Percentiles rank a stretch among this genome's conserved stretches.
Evolutionary conservation across 2,113 vertebrate genomes (phyloP).

Genomic region (Podiceps cristatus): DNA sequence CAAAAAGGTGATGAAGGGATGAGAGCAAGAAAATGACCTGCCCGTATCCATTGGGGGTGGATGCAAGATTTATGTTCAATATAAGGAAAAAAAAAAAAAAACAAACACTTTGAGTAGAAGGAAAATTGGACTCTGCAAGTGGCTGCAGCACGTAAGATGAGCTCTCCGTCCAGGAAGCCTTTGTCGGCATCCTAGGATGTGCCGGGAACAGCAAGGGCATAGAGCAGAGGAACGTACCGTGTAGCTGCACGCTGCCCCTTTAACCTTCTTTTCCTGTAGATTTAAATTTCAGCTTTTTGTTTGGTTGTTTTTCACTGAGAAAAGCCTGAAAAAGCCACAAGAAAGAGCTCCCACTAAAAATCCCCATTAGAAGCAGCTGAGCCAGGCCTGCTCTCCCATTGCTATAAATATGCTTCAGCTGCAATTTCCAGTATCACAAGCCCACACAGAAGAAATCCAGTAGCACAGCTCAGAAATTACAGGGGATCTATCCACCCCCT

Average conservation of each 20-base stretch:
- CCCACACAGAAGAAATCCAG: background rate
- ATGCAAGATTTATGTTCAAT: background rate
- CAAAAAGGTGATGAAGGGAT: background rate
- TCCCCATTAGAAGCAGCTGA: background rate
- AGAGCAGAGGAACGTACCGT: background rate
- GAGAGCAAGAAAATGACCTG: background rate
- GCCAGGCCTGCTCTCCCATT: background rate
- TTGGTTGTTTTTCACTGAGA: background rate
- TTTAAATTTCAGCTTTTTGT: background rate
- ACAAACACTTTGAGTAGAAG: background rate
- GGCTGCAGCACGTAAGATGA: background rate
- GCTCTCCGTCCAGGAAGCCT: background rate
- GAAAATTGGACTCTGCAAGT: background rate
- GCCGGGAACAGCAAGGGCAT: background rate
- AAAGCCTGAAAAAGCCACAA: background rate
- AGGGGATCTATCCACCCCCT: background rate
- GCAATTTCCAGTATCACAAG: background rate
- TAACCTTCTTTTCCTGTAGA: background rate
- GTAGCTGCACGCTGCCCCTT: rapidly evolving
- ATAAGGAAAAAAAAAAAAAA: background rate
- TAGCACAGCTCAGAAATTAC: background rate
- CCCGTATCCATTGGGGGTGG: background rate
- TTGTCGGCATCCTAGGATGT: rapidly evolving
- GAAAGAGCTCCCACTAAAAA: background rate
- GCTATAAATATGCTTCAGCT: background rate